Percentiles rank a stretch among this genome's conserved stretches.
These are phyloP conservation scores for Cephonodes hylas DNA, from an alignment of 2,888 invertebrate genomes.

Conservation along the genomic window DNA sequence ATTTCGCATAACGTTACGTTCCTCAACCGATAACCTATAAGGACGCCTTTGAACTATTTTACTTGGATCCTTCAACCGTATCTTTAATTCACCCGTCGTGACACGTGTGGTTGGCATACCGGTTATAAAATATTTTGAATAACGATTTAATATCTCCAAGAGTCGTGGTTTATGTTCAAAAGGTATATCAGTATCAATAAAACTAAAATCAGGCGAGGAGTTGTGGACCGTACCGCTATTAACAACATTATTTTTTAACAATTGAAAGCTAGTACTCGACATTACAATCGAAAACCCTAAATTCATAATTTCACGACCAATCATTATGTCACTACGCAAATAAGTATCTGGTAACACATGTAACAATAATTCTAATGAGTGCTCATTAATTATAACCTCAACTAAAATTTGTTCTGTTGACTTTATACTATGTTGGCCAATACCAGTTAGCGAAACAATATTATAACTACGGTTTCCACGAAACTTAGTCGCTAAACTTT, in stretches of 20 bases:
- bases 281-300: background rate
- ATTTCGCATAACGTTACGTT: background rate
- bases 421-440: too few relatives aligned
- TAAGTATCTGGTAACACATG: conserved; percentile 16
- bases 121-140: background rate
- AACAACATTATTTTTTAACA: background rate
- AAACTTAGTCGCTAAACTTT: too few relatives aligned
- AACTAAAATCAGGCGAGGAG: background rate
- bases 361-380: conserved; percentile 6
- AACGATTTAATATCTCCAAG: background rate
- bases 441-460: too few relatives aligned
- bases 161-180: background rate
- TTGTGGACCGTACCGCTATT: background rate
- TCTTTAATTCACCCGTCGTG: background rate
- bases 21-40: background rate
- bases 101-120: conserved; percentile 2
- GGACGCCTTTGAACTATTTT: background rate
- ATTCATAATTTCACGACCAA: conserved; percentile 12
- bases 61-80: background rate
- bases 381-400: background rate
- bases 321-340: conserved; percentile 6
- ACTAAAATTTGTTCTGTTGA: conserved; percentile 8
- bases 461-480: too few relatives aligned
- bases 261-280: too few relatives aligned
- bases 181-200: background rate